Evolutionary conservation across 2,113 vertebrate genomes (phyloP).

Genomic region (Cryptomyrus ogoouensis): DNA sequence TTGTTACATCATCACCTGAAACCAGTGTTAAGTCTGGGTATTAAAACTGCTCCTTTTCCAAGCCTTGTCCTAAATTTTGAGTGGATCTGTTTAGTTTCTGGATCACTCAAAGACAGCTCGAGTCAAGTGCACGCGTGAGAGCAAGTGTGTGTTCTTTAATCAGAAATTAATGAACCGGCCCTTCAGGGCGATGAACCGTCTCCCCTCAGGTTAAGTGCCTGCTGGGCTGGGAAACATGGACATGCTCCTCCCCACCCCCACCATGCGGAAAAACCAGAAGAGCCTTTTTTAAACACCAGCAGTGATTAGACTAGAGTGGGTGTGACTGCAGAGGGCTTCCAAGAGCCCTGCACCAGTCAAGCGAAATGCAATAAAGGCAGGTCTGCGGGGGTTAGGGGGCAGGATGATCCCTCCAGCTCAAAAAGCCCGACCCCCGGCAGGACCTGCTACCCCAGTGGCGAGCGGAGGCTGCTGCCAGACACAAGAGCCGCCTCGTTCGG

Average conservation of each 20-base stretch:
- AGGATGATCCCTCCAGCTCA: constrained; percentile 70
- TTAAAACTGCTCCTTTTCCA: neutral
- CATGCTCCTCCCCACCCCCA: neutral
- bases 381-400: constrained; percentile 80
- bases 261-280: neutral
- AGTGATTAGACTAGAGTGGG: constrained; percentile 61
- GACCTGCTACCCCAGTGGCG: constrained; percentile 83
- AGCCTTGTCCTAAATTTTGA: neutral
- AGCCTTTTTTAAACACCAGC: neutral
- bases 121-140: neutral
- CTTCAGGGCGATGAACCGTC: constrained; percentile 10
- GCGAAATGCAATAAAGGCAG: constrained; percentile 93
- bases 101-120: neutral
- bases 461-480: constrained; percentile 86
- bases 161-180: constrained; percentile 8
- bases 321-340: constrained; percentile 64
- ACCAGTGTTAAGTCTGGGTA: neutral
- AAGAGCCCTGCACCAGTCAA: constrained; percentile 74
- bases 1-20: neutral
- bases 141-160: neutral
- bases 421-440: constrained; percentile 86
- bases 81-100: neutral
- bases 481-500: constrained; percentile 81
- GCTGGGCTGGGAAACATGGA: neutral
- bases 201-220: constrained; percentile 3